Evolutionary conservation across 2,888 invertebrate species (phyloP), one percentile per base, ranked within the genome.

Genomic region (Ommatoiulus sabulosus): DNA sequence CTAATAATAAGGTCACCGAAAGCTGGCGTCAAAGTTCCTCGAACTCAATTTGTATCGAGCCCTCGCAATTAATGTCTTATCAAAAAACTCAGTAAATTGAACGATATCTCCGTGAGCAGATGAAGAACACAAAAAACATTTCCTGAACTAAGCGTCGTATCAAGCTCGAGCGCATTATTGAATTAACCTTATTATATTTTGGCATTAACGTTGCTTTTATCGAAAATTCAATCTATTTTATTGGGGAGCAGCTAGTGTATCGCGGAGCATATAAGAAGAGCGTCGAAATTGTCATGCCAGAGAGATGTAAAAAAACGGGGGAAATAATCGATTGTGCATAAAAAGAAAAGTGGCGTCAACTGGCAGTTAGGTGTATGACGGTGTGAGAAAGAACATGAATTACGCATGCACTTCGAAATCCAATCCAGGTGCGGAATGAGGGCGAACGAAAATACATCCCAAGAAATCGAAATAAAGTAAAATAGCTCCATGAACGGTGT

Each of bases 171-270:
- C 10, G 72, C 72, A 24, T 72, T 72, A 72, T 72, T 72, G 72
- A 72, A 72, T 72, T 72, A 72, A 72, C 72, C 72, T n/a, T 24
- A 72, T 72, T 72, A 72, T 72, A 72, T 24, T 72, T 72, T 72
- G 72, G 72, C 72, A 72, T 72, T 72, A 72, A 72, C 72, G n/a
- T 24, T 24, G 72, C 24, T 72, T 72, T 72, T 72, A 72, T 72
- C 72, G 72, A 72, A 24, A 24, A 72, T 72, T 72, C 72, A 72
- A 72, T 72, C 72, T 72, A 24, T 24, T 72, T 72, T 72, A 72
- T 72, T 72, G 72, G 10, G 72, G n/a, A n/a, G 35, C 0, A 72
- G 72, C 24, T 24, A 24, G 72, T 72, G 72, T 72, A 72, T 52
- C 52, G 52, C 15, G 57, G 8, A 24, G 24, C 5, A 10, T 24